These are phyloP conservation scores for Sminthurides aquaticus DNA, from an alignment of 2,888 invertebrate genomes.

Conservation along the genomic window DNA sequence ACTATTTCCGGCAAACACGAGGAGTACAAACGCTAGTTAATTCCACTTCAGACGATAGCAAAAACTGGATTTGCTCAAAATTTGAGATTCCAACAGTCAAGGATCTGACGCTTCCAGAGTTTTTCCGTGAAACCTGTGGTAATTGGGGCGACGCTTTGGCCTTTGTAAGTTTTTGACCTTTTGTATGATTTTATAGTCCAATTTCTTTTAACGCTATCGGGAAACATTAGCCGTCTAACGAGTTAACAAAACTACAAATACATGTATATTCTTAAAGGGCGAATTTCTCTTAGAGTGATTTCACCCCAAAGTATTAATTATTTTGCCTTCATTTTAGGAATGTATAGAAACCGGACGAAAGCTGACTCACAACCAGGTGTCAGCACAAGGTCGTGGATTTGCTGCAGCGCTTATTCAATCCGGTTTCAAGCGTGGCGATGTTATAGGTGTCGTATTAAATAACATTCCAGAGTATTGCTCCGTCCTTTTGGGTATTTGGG, in stretches of 20 bases:
- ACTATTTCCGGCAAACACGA: not conserved
- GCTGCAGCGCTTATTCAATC: conserved; percentile 54
- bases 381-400: conserved; percentile 48
- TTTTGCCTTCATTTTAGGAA: conserved; percentile 22
- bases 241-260: conserved; percentile 3
- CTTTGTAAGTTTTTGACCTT: conserved; percentile 27
- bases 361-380: conserved; percentile 58
- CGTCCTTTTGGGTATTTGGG: conserved; percentile 38
- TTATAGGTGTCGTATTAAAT: conserved; percentile 63
- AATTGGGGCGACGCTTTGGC: conserved; percentile 33
- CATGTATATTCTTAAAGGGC: conserved; percentile 8
- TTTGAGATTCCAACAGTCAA: conserved; percentile 23
- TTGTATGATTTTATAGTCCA: conserved; percentile 5
- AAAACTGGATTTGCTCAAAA: conserved; percentile 27
- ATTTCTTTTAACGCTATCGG: too few species aligned
- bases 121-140: conserved; percentile 25
- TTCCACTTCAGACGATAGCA: conserved; percentile 18
- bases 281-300: too few species aligned
- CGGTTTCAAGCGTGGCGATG: conserved; percentile 57
- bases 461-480: conserved; percentile 63
- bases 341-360: conserved; percentile 60
- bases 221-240: too few species aligned
- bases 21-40: not conserved
- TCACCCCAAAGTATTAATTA: not conserved
- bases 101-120: conserved; percentile 33